These are phyloP conservation scores for Serinus canaria DNA, from an alignment of 2,113 vertebrate genomes.

Conservation along the genomic window DNA sequence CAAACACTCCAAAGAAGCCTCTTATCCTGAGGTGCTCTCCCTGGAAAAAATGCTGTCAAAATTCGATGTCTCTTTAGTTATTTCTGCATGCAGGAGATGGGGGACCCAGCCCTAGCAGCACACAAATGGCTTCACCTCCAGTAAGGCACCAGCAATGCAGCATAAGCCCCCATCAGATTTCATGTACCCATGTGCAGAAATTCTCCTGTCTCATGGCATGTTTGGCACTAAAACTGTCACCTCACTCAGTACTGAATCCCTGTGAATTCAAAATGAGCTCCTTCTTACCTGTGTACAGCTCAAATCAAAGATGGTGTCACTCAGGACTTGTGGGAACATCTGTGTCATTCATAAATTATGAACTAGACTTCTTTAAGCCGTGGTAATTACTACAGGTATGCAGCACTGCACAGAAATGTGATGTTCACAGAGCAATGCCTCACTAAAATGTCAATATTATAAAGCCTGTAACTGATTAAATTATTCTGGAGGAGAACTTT, in stretches of 20 bases:
- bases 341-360: conserved; percentile 31
- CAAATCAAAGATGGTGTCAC: neutral
- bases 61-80: neutral
- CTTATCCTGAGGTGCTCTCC: neutral
- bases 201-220: neutral
- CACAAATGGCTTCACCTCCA: neutral
- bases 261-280: neutral
- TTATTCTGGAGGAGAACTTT: neutral
- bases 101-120: neutral
- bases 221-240: neutral
- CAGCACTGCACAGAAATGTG: neutral
- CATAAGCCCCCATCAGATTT: neutral
- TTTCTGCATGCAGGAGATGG: neutral
- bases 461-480: neutral
- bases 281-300: neutral
- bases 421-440: neutral
- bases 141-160: neutral
- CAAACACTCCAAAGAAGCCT: neutral
- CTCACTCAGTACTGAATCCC: neutral
- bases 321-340: neutral
- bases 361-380: neutral
- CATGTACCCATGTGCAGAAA: fast-evolving
- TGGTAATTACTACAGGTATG: conserved; percentile 4
- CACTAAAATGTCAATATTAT: neutral
- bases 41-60: neutral